These are phyloP conservation scores for Argyresthia goedartella DNA, from an alignment of 2,888 invertebrate species.

Conservation along the genomic window DNA sequence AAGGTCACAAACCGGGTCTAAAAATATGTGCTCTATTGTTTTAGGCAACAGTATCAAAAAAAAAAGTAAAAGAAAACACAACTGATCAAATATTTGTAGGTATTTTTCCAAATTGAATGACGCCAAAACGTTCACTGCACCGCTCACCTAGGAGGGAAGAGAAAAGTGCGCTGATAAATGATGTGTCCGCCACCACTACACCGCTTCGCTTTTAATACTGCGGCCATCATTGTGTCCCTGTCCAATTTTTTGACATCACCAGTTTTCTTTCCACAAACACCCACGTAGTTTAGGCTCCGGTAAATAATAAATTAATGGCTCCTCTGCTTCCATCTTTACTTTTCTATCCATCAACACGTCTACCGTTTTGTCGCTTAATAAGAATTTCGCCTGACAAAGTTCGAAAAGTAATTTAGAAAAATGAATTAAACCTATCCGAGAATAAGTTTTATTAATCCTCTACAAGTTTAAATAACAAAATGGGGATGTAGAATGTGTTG, in stretches of 20 bases:
- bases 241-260: conserved; percentile 54
- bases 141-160: conserved; percentile 26
- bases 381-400: neutral
- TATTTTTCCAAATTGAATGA: conserved; percentile 27
- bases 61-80: no score
- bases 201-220: conserved; percentile 66
- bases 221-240: conserved; percentile 53
- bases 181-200: conserved; percentile 59
- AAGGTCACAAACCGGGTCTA: no score
- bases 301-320: conserved; percentile 57
- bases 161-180: conserved; percentile 59
- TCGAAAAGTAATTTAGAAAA: no score
- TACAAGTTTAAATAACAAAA: no score
- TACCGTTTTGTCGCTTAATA: conserved; percentile 25
- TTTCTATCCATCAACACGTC: conserved; percentile 43
- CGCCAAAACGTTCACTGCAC: conserved; percentile 21
- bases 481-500: no score
- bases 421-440: no score
- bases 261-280: conserved; percentile 45
- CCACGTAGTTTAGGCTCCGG: conserved; percentile 33
- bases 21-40: no score
- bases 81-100: conserved; percentile 8
- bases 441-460: no score
- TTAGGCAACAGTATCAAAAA: neutral
- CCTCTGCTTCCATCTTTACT: conserved; percentile 39